These are phyloP conservation scores for Drosophila rhopaloa DNA, from an alignment of 1,140 invertebrate genomes.

Conservation along the genomic window DNA sequence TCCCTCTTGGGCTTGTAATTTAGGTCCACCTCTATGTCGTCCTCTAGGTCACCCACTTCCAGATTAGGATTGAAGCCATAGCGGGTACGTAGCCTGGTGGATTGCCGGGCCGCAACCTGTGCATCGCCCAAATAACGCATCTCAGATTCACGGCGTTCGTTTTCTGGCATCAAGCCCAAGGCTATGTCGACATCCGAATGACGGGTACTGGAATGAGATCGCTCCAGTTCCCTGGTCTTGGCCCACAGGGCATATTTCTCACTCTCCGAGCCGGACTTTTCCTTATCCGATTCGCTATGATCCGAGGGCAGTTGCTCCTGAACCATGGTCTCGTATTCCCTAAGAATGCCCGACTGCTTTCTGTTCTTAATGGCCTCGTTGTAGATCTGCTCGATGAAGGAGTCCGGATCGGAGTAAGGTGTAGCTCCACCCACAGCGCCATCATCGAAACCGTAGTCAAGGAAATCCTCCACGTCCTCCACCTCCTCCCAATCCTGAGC, in stretches of 20 bases:
- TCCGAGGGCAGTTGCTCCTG: slow-evolving; percentile 67
- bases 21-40: slow-evolving; percentile 76
- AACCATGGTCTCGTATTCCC: slow-evolving; percentile 77
- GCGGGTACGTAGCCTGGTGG: slow-evolving; percentile 67
- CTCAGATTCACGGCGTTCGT: slow-evolving; percentile 61
- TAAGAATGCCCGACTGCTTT: slow-evolving; percentile 74
- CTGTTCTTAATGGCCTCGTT: slow-evolving; percentile 79
- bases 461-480: slow-evolving; percentile 57
- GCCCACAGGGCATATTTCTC: slow-evolving; percentile 69
- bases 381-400: slow-evolving; percentile 82
- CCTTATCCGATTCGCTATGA: slow-evolving; percentile 65
- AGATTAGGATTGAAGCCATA: slow-evolving; percentile 75
- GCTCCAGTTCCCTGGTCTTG: slow-evolving; percentile 56
- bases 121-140: slow-evolving; percentile 78
- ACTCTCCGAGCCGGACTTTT: slow-evolving; percentile 65
- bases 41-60: slow-evolving; percentile 49
- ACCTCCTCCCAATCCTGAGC: slow-evolving; percentile 79
- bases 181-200: slow-evolving; percentile 53
- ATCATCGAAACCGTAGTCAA: slow-evolving; percentile 62
- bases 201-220: slow-evolving; percentile 24
- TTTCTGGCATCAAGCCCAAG: slow-evolving; percentile 52
- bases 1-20: slow-evolving; percentile 77
- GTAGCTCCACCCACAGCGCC: slow-evolving; percentile 69
- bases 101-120: slow-evolving; percentile 62
- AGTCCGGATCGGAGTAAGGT: slow-evolving; percentile 72